Base-by-base conservation (phyloP, 1,140 invertebrate genomes). In the Sesamia nonagrioides region DNA sequence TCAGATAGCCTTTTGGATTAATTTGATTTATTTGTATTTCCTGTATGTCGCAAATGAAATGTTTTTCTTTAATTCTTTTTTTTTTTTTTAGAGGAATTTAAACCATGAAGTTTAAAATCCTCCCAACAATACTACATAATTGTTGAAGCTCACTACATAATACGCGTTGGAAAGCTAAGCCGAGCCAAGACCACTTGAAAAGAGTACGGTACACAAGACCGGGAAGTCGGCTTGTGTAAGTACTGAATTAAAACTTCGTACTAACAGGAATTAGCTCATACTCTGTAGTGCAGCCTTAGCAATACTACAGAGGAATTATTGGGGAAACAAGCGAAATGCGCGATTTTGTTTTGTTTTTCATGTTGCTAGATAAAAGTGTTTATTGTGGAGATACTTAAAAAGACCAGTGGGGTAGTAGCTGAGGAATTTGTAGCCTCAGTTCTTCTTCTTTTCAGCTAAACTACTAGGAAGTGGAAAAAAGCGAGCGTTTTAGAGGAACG, bases 171-270 rank as follows among this genome's bases (percentile, higher is more conserved):
- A 66, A 78, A 77, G 85, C 85, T 89, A 85, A 90, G 82, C 86
- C 88, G 83, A 87, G 83, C 84, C 84, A 82, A 90, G 87, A 80
- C 73, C 83, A 85, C 87, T 88, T 87, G 86, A 87, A 87, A 89
- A 89, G 85, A 89, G 87, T 89, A 84, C 82, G 84, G 52, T 60
- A 54, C 40, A 42, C 81, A 80, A 60, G 63, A 56, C 61, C 35
- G 27, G n/a, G 81, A 81, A 86, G 82, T 86, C 88, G 88, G 86
- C 83, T 73, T 82, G 77, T 77, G 77, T 82, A 84, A 86, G 85
- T 85, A 89, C 86, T 91, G 95, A 95, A 95, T 95, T 95, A 95
- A 95, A 95, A 95, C 95, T 95, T 95, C 93, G 88, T 88, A 95
- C 95, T 95, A 95, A 95, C 92, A 94, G 91, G 91, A 91, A 90